A percentile compares a stretch with the other conserved stretches of the same genome.
These are phyloP conservation scores for Agrilus biguttatus DNA, from an alignment of 2,888 invertebrate genomes.

Conservation along the genomic window DNA sequence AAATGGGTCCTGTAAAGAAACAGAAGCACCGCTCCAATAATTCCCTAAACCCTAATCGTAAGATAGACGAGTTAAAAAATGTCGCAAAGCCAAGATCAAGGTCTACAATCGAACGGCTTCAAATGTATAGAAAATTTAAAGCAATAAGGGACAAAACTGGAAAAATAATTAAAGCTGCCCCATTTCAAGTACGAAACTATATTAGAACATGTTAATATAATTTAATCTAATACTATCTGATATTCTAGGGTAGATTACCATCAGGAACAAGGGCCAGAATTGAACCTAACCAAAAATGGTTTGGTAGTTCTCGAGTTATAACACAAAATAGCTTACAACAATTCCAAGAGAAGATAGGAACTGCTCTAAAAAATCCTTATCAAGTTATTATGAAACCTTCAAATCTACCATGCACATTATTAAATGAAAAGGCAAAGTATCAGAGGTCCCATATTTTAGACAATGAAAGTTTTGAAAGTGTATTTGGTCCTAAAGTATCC, in stretches of 20 bases:
- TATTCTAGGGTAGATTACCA: constrained; percentile 50
- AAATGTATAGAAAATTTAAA: constrained; percentile 98
- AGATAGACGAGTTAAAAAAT: constrained; percentile 63
- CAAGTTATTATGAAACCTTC: constrained; percentile 96
- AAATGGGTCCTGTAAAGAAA: constrained; percentile 56
- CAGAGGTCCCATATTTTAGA: constrained; percentile 88
- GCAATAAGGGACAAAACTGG: constrained; percentile 80
- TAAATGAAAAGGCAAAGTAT: constrained; percentile 85
- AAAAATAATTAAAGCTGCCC: constrained; percentile 87
- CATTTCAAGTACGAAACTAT: constrained; percentile 55
- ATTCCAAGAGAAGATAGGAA: constrained; percentile 88
- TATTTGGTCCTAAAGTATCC: constrained; percentile 89
- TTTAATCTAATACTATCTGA: background rate
- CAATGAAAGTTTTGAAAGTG: constrained; percentile 84
- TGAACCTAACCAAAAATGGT: constrained; percentile 97
- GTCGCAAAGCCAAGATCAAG: constrained; percentile 77
- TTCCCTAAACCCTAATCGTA: constrained; percentile 89
- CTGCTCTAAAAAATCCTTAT: constrained; percentile 90
- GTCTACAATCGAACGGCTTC: constrained; percentile 87
- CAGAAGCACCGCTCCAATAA: constrained; percentile 77
- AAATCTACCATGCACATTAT: constrained; percentile 79
- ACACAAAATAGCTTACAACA: constrained; percentile 80
- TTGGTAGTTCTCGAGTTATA: constrained; percentile 95
- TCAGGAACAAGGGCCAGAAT: constrained; percentile 88
- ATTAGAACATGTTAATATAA: background rate